Conservation (phyloP, 2,888 invertebrate genomes). For the Odontomyia ornata region DNA sequence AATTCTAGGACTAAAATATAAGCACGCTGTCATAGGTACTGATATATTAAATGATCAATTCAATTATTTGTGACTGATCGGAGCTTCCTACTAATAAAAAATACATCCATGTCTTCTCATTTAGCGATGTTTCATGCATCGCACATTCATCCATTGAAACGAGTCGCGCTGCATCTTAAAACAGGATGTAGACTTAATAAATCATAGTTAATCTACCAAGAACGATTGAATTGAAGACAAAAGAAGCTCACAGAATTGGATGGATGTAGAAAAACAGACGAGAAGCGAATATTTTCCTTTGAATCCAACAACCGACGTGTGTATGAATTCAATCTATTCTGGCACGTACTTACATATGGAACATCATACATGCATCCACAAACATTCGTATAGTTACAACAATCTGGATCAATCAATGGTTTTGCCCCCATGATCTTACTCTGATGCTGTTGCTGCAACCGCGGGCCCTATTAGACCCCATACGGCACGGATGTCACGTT, state of each 20-base stretch:
- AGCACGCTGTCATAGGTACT: too few species aligned
- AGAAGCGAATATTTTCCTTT: not conserved
- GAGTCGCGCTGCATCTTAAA: not conserved
- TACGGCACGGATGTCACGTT: slow-evolving; percentile 26
- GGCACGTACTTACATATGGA: too few species aligned
- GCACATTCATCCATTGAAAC: too few species aligned
- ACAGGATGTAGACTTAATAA: slow-evolving; percentile 44
- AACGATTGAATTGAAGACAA: slow-evolving; percentile 22
- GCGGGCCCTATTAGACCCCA: not conserved
- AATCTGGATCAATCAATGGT: slow-evolving; percentile 33
- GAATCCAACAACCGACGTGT: not conserved
- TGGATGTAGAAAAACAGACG: not conserved
- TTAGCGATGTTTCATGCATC: too few species aligned
- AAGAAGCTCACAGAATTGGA: not conserved
- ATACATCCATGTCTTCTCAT: too few species aligned
- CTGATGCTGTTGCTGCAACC: not conserved
- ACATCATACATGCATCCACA: not conserved
- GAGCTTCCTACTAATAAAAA: too few species aligned
- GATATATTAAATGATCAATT: too few species aligned
- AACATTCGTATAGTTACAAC: not conserved
- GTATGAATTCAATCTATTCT: too few species aligned
- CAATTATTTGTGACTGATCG: too few species aligned
- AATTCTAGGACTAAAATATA: too few species aligned
- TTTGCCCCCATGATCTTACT: slow-evolving; percentile 24
- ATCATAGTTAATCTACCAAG: slow-evolving; percentile 36